phyloP scores from a whole-genome alignment of 2,113 vertebrate species.

The Camelus bactrianus region DNA sequence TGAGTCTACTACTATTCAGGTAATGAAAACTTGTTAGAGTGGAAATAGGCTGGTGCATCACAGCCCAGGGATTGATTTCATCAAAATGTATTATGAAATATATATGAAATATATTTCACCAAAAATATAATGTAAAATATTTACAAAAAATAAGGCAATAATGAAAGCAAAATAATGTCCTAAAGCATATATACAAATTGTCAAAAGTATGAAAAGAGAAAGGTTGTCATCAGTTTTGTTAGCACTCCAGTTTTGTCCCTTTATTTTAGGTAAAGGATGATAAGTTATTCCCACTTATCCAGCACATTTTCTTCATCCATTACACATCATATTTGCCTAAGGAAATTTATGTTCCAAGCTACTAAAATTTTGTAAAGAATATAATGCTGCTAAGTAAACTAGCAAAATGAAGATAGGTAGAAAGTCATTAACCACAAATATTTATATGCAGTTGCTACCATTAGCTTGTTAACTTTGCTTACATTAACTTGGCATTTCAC shows the following conservation, averaged over 20 bases:
- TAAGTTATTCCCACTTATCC: neutral
- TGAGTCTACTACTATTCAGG: neutral
- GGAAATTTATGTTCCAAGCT: neutral
- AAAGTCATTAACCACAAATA: neutral
- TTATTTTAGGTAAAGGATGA: neutral
- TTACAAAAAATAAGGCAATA: neutral
- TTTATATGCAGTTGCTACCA: neutral
- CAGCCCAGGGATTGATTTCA: neutral
- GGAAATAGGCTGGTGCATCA: neutral
- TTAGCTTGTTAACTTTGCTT: neutral
- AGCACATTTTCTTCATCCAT: neutral
- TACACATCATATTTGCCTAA: neutral
- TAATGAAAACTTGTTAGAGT: neutral
- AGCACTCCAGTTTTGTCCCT: neutral
- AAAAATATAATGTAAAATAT: neutral
- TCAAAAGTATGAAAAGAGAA: neutral
- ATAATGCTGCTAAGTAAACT: constrained; percentile 1
- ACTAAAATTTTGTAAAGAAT: neutral
- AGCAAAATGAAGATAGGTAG: constrained; percentile 36
- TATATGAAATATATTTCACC: neutral
- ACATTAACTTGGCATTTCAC: neutral
- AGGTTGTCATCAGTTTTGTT: neutral
- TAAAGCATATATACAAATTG: neutral
- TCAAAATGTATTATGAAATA: neutral
- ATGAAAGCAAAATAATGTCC: neutral